phyloP scores from a whole-genome alignment of 2,113 vertebrate genomes.

The Orycteropus afer region DNA sequence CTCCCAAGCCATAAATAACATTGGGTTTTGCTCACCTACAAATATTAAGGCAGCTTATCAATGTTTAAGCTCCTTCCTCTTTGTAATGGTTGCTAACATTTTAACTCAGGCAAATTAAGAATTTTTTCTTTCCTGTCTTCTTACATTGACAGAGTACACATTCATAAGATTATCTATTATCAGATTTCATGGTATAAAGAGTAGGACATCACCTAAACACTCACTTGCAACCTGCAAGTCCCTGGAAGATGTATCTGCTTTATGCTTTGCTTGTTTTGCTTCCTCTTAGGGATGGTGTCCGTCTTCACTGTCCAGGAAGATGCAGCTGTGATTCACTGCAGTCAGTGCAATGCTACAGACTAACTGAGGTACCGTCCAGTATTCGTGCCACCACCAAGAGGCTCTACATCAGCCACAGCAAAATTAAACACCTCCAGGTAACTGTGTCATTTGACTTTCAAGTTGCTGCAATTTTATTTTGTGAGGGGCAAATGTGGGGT shows the following conservation, averaged over 20 bases:
- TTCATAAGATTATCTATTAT: slow-evolving; percentile 84
- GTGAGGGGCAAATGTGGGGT: neutral
- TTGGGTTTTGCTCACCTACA: slow-evolving; percentile 86
- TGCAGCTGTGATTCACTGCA: slow-evolving; percentile 86
- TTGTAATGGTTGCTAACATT: slow-evolving; percentile 86
- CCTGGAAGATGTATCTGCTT: slow-evolving; percentile 83
- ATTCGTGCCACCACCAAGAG: slow-evolving; percentile 84
- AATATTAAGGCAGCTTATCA: slow-evolving; percentile 86
- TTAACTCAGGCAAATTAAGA: slow-evolving; percentile 84
- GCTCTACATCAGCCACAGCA: slow-evolving; percentile 89
- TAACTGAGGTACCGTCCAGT: slow-evolving; percentile 80
- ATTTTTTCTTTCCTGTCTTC: slow-evolving; percentile 84
- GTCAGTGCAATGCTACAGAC: slow-evolving; percentile 88
- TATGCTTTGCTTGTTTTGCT: slow-evolving; percentile 73
- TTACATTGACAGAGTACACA: slow-evolving; percentile 83
- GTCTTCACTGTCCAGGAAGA: slow-evolving; percentile 84
- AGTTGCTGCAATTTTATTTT: neutral
- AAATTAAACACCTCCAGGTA: slow-evolving; percentile 91
- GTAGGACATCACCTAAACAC: slow-evolving; percentile 59
- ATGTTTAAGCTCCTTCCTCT: slow-evolving; percentile 86
- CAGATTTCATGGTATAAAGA: slow-evolving; percentile 85
- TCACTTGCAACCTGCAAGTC: neutral
- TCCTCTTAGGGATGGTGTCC: slow-evolving; percentile 59
- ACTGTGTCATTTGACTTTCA: neutral
- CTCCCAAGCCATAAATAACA: slow-evolving; percentile 89